Evolutionary conservation across 2,888 invertebrate genomes (phyloP), one percentile per base, ranked within the genome.

Genomic region (Nephrocerus scutellatus): DNA sequence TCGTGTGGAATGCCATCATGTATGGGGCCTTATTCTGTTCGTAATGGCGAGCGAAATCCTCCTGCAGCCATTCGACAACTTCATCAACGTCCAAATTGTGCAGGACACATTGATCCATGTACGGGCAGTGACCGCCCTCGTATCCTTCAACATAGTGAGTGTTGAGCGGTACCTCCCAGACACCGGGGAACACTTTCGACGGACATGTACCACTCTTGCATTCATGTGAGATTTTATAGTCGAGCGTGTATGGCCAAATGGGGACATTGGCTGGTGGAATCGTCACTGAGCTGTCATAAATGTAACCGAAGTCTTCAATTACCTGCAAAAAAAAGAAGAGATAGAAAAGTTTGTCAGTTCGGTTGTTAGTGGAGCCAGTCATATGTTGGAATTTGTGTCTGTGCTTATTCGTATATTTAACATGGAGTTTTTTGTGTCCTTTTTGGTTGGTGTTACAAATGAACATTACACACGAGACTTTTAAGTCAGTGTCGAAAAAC

Each of bases 1-100:
- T 92, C 2, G 93, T 92, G 62, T 95, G 93, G 79, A 91, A 85
- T 1, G 91, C 82, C 88, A 91, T 89, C 88, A 90, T 88, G 66
- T 91, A 91, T 0, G 90, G 88, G 2, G 90, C 88, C 46, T 84
- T 75, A 64, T 90, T 90, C 63, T 89, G 88, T 20, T 85, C 82
- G 58, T 89, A 90, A 64, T 84, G 76, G 18, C 89, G 74, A 44
- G 74, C 76, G 68, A 91, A 92, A 64, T 92, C 91, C 70, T 90
- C 89, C 60, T 84, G 82, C 18, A 91, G 72, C 91, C 91, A 92
- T 57, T 86, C 83, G 38, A 88, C 74, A 3, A 89, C 87, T 56
- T 78, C 77, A 42, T 80, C 73, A 4, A 78, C 72, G 57, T 89
- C 88, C 59, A 89, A 84, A 64, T 86, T 89, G 61, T 89, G 89